Evolutionary conservation across 2,888 invertebrate species (phyloP), one percentile per base, ranked within the genome.

Genomic region (Brachylomia viminalis): DNA sequence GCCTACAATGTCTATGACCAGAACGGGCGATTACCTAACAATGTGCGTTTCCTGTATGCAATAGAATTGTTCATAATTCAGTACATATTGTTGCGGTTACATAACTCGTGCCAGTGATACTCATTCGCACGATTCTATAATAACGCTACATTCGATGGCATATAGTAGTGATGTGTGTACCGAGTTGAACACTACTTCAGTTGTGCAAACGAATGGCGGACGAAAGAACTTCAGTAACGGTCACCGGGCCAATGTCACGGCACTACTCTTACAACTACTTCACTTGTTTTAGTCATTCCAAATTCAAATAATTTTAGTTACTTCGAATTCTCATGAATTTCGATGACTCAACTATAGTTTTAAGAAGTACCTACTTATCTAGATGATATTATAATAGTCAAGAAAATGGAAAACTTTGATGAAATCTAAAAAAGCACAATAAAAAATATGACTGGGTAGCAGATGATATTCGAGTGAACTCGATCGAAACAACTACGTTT

Each of bases 201-300:
- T 92, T 93, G 92, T 91, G 90, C 87, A 92, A 93, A 92, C 90
- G 86, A 89, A 89, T 86, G 82, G 86, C 84, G 72, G 79, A 87
- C 82, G 85, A 86, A 86, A 84, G 79, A 87, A 90, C 72, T 79
- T 83, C 85, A 88, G 87, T 90, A 90, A 93, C 88, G 94, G 95
- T 95, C 93, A 95, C 85, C 85, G 79, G 93, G 94, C 92, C 95
- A 95, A 94, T 95, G 95, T 93, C 95, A 91, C 88, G 84, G 70
- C 70, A 73, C 56, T 65, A 79, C 56, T 78, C 70, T 77, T 76
- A 67, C 68, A 69, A 0, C 7, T 81, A 77, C 67, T 49, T 72
- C 66, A 75, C 58, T 59, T 64, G 54, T 64, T 64, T 45, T 62
- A 61, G 17, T 33, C 20, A 58, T 54, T 64, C n/a, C 20, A 49